Conservation (phyloP, 2,888 invertebrate species). For the Thysanoteuthis rhombus region DNA sequence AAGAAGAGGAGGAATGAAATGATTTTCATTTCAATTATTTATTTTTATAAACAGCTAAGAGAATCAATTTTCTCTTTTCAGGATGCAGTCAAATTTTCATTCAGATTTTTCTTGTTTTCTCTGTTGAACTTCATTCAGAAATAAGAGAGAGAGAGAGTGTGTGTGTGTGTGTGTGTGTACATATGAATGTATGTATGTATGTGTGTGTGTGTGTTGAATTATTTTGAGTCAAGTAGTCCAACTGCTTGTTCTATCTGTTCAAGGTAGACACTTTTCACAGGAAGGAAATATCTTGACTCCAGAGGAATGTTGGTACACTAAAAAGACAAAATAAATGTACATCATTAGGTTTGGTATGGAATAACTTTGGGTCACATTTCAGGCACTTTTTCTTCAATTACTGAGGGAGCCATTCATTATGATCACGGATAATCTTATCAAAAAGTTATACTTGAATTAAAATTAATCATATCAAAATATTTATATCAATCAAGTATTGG, state of each 20-base stretch:
- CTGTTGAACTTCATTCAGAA: no score
- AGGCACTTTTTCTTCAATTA: no score
- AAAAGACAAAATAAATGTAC: constrained; percentile 37
- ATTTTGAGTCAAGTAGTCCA: constrained; percentile 41
- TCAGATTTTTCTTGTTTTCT: not conserved
- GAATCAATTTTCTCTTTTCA: not conserved
- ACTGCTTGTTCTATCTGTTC: constrained; percentile 61
- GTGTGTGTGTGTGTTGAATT: not conserved
- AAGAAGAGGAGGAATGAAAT: not conserved
- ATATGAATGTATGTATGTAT: no score
- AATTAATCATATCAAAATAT: no score
- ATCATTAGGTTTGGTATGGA: not conserved
- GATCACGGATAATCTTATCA: no score
- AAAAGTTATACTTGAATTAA: no score
- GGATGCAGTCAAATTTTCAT: not conserved
- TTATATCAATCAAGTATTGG: no score
- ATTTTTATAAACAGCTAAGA: not conserved
- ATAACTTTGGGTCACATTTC: not conserved
- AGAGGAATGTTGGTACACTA: constrained; percentile 62
- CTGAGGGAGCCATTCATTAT: no score
- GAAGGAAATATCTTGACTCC: constrained; percentile 59
- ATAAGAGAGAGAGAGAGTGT: not conserved
- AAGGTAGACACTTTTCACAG: constrained; percentile 59
- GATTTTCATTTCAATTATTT: not conserved
- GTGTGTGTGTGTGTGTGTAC: not conserved